Base-by-base conservation (phyloP, 2,113 vertebrate species). In the Pomatorhinus ruficollis region DNA sequence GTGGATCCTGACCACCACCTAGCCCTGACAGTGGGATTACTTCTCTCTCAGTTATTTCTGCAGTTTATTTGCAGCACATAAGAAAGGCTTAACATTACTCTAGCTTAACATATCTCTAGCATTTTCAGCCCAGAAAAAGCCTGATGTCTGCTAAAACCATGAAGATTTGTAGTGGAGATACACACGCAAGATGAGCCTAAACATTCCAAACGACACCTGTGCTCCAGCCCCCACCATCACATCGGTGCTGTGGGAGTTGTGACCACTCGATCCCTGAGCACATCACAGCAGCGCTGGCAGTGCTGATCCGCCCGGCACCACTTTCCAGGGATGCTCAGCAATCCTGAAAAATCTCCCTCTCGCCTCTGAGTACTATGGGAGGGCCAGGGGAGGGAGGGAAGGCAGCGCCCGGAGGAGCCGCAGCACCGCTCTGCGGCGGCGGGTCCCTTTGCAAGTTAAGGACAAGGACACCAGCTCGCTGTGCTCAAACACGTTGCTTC, bases 301-400 rank as follows among this genome's bases (percentile, higher is more conserved):
- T 0, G 37, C n/a, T 23, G 9, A 7, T 37, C 24, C 12, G 5
- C 65, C 52, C 5, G 4, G 35, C 75, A 10, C 10, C 20, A 1
- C 54, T 40, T 18, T 18, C 35, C 89, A 80, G 71, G 40, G 63
- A 30, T 66, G 71, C 68, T 89, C 64, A 21, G 59, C 28, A 2
- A 54, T 42, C 45, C 80, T 28, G 47, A 35, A 42, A 25, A 27
- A 8, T 15, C 30, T 37, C n/a, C 27, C 50, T 59, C 25, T 15
- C 15, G 22, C 47, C 44, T 23, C 37, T 0, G 40, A 18, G 28
- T 6, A 0, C 0, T 12, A 3, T 0, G 2, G 5, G 37, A 20
- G 56, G 13, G 31, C 5, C 18, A 0, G 50, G 23, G 31, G 11
- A 68, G 25, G 21, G 22, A 6, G 2, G 28, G 76, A 1, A 40